phyloP scores from a whole-genome alignment of 2,113 vertebrate species.

The Myodes glareolus region DNA sequence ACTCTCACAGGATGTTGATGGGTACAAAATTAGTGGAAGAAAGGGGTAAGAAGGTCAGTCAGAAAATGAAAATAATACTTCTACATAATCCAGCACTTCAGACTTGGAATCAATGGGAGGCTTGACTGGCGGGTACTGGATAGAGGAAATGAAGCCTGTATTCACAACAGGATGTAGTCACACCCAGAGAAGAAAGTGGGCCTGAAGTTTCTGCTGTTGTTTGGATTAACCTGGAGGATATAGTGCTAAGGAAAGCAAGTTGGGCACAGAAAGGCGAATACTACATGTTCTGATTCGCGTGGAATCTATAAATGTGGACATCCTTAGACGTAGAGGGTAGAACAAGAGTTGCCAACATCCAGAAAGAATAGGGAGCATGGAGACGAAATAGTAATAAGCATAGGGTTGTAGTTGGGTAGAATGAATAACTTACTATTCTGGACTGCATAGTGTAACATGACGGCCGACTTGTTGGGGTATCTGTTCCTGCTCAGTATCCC shows the following conservation, averaged over 20 bases:
- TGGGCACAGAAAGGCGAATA: background rate
- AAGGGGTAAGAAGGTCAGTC: background rate
- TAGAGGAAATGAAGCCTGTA: background rate
- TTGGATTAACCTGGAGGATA: background rate
- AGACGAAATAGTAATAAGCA: background rate
- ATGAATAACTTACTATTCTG: background rate
- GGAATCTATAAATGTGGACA: background rate
- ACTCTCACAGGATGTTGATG: background rate
- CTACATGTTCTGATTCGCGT: background rate
- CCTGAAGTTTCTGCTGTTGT: background rate
- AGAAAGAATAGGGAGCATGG: fast-evolving
- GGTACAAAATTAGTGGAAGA: background rate
- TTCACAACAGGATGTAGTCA: background rate
- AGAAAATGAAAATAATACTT: background rate
- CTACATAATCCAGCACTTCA: background rate
- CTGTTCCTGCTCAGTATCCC: too few relatives aligned
- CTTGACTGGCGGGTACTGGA: background rate
- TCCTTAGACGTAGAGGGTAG: background rate
- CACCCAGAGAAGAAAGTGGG: background rate
- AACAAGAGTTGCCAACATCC: too few relatives aligned
- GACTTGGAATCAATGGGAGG: background rate
- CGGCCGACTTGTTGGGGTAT: too few relatives aligned
- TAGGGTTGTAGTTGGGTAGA: background rate
- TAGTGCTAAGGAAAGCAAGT: background rate
- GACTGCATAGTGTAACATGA: too few relatives aligned